Percentiles rank a stretch among this genome's conserved stretches.
phyloP scores from a whole-genome alignment of 2,113 vertebrate species.

The Ivindomyrus marchei region DNA sequence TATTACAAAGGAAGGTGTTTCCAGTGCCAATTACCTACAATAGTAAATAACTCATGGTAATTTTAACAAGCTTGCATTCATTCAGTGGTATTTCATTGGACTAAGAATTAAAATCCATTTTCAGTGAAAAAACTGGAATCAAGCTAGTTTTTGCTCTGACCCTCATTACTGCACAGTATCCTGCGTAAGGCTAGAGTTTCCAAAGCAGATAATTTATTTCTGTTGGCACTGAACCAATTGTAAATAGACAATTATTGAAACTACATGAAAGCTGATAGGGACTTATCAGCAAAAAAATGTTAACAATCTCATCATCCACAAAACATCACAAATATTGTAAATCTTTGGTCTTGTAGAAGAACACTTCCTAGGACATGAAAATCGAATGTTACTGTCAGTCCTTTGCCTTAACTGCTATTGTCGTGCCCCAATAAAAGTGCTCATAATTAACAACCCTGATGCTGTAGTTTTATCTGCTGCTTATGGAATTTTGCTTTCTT shows the following conservation, averaged over 20 bases:
- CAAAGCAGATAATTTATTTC: background rate
- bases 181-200: background rate
- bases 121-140: background rate
- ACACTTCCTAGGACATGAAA: background rate
- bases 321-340: background rate
- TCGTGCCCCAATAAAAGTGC: background rate
- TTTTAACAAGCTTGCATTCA: background rate
- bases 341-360: background rate
- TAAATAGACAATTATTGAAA: background rate
- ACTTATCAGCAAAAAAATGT: background rate
- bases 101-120: background rate
- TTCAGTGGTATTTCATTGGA: background rate
- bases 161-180: background rate
- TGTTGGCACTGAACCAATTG: background rate
- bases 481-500: background rate
- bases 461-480: background rate
- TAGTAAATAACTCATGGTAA: background rate
- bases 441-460: background rate
- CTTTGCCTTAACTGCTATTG: background rate
- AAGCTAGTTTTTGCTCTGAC: background rate
- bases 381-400: background rate
- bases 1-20: background rate
- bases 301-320: background rate
- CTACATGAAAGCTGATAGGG: background rate
- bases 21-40: background rate